phyloP scores from a whole-genome alignment of 2,113 vertebrate genomes.

The Phoenicopterus ruber region DNA sequence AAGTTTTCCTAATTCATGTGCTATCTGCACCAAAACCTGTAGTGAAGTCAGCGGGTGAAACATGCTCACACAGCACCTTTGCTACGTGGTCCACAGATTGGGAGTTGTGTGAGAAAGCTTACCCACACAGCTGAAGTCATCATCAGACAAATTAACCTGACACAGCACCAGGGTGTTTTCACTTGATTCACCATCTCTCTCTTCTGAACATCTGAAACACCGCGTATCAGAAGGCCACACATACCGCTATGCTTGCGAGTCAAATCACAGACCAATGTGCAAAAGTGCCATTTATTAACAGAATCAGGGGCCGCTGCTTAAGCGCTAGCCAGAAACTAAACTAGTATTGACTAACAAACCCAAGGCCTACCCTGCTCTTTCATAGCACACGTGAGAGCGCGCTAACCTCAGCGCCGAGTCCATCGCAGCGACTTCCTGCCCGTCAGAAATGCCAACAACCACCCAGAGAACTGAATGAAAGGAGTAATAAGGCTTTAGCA shows the following conservation, averaged over 20 bases:
- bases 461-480: neutral
- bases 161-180: neutral
- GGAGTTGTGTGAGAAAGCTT: neutral
- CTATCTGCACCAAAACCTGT: neutral
- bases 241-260: neutral
- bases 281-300: neutral
- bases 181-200: neutral
- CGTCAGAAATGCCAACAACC: neutral
- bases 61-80: neutral
- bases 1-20: neutral
- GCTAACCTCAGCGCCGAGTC: neutral
- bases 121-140: neutral
- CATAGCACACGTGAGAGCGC: neutral
- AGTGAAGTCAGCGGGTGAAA: neutral
- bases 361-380: neutral
- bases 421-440: neutral
- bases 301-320: neutral
- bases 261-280: neutral
- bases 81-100: neutral
- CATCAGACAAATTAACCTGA: neutral
- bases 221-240: rapidly evolving
- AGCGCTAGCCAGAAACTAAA: neutral
- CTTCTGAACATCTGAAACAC: neutral
- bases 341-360: neutral
- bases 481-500: neutral